These are phyloP conservation scores for Trichopoda pennipes DNA, from an alignment of 2,888 invertebrate genomes.

Conservation along the genomic window DNA sequence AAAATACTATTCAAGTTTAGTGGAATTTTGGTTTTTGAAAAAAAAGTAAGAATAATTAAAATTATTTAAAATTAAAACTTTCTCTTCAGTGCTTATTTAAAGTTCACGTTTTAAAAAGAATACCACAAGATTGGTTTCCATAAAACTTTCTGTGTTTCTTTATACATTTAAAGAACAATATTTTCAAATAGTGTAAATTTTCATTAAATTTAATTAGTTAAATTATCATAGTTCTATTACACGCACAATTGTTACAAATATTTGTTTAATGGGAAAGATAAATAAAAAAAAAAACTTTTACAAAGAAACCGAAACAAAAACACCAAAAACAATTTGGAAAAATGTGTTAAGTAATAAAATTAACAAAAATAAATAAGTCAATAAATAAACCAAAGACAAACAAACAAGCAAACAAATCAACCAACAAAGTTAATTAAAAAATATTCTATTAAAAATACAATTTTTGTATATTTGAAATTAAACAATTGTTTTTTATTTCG, in stretches of 20 bases:
- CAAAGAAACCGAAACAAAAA: slow-evolving; percentile 7
- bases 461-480: background rate
- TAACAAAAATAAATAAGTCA: slow-evolving; percentile 1
- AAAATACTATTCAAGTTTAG: too few relatives aligned
- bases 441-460: slow-evolving; percentile 21
- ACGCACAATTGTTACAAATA: slow-evolving; percentile 45
- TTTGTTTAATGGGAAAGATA: slow-evolving; percentile 19
- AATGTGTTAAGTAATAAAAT: slow-evolving; percentile 19
- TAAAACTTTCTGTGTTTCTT: background rate
- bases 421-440: slow-evolving; percentile 2
- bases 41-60: background rate
- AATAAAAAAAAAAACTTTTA: slow-evolving; percentile 10
- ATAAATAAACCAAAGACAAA: background rate
- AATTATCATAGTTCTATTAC: slow-evolving; percentile 73
- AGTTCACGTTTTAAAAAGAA: background rate
- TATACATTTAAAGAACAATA: too few relatives aligned
- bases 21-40: too few relatives aligned
- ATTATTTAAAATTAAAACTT: background rate
- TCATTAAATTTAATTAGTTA: slow-evolving; percentile 76
- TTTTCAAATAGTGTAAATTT: slow-evolving; percentile 47
- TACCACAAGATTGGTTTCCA: background rate
- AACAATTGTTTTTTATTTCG: background rate
- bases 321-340: background rate
- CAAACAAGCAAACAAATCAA: slow-evolving; percentile 1
- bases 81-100: slow-evolving; percentile 8